phyloP scores from a whole-genome alignment of 1,140 invertebrate species.

The Parasteatoda tepidariorum region DNA sequence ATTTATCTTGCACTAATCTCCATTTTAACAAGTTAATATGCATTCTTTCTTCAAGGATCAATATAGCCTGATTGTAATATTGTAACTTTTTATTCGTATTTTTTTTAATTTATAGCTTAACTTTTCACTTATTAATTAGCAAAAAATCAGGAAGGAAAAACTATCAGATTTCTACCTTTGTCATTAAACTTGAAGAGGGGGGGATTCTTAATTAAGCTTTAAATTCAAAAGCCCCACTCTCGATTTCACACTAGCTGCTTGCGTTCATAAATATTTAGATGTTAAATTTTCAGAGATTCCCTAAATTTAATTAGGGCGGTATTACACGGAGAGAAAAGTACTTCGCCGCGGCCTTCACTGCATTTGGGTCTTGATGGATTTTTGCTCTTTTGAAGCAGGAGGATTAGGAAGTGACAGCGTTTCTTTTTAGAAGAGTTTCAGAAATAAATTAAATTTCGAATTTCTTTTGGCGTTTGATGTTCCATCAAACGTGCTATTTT shows the following conservation, averaged over 20 bases:
- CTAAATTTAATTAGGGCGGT: conserved; percentile 51
- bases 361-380: conserved; percentile 31
- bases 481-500: conserved; percentile 24
- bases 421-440: conserved; percentile 38
- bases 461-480: conserved; percentile 46
- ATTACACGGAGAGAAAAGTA: conserved; percentile 33
- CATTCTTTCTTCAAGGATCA: no score
- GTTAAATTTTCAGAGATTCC: conserved; percentile 57
- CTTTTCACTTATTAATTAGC: background rate
- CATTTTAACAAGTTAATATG: no score
- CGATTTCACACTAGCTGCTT: conserved; percentile 11
- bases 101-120: no score
- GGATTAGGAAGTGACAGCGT: conserved; percentile 45
- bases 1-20: no score
- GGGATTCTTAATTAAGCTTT: conserved; percentile 46
- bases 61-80: no score
- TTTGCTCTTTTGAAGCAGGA: conserved; percentile 28
- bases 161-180: background rate
- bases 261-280: conserved; percentile 54
- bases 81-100: no score
- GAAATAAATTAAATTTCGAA: conserved; percentile 58
- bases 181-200: conserved; percentile 17
- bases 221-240: conserved; percentile 29
- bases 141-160: background rate
- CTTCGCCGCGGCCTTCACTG: background rate